Evolutionary conservation across 2,113 vertebrate species (phyloP), one percentile per base, ranked within the genome.

Genomic region (Muscicapa adusta): DNA sequence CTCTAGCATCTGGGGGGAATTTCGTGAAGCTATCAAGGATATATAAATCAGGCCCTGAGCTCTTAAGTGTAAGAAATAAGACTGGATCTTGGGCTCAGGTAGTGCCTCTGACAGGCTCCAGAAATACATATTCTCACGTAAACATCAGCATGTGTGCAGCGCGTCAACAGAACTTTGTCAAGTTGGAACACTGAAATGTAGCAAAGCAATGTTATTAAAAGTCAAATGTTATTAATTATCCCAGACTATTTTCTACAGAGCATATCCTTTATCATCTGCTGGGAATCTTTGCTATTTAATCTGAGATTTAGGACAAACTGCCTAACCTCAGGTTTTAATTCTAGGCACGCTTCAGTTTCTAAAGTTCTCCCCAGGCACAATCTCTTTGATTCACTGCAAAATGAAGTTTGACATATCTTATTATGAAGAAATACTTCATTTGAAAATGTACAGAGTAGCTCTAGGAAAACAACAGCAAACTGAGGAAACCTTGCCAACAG

Each of bases 351-450:
- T 88, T 95, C 80, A 72, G 91, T 91, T 94, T 96, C 91, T 56
- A 68, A 88, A 91, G 6, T 71, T 89, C 47, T 96, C 54, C 84
- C 33, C 36, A 84, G 91, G 66, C 70, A 83, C 23, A 88, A 93
- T 92, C 48, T 91, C 56, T 96, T 95, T 34, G 58, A 85, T 91
- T 91, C 68, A 92, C 63, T 91, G 38, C 47, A 94, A 94, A 97
- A 93, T 71, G 66, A 84, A 95, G 78, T 94, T 92, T 96, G 91
- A 95, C 73, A 93, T 57, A 90, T 50, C 88, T 93, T 80, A 93
- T 94, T 91, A 95, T 57, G 72, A 95, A 93, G 65, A 95, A 95
- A 93, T 89, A 92, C 80, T 50, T 86, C 74, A 72, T 54, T 85
- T 96, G 87, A 95, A 96, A 92, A 80, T 50, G 36, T 80, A 70